Conservation (phyloP, 2,113 vertebrate genomes). For the Oriolus oriolus region DNA sequence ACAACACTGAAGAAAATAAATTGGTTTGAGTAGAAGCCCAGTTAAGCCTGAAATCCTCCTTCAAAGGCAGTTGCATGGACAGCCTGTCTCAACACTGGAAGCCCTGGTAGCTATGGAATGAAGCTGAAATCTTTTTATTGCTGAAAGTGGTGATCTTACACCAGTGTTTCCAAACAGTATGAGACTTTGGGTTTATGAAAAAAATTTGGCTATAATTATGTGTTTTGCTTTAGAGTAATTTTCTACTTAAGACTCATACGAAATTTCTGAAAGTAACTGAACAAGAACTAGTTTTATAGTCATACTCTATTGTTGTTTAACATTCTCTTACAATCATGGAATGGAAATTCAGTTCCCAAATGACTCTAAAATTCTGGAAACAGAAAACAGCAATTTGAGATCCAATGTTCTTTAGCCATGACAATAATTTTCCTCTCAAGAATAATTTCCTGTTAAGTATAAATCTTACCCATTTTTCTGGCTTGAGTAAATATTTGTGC, state of each 20-base stretch:
- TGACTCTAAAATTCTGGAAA: background rate
- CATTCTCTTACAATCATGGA: background rate
- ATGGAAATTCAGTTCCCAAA: conserved; percentile 29
- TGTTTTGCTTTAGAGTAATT: background rate
- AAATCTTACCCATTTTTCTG: background rate
- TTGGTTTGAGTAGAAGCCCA: background rate
- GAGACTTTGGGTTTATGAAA: background rate
- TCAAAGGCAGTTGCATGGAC: background rate
- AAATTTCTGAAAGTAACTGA: background rate
- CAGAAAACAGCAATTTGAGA: background rate
- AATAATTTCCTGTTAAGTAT: background rate
- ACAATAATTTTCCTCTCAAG: background rate
- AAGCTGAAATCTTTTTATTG: background rate
- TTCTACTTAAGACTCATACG: background rate
- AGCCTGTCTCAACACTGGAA: background rate
- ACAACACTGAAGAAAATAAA: background rate
- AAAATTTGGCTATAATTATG: background rate
- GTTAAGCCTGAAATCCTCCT: background rate
- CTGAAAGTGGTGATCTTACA: background rate
- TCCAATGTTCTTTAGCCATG: background rate
- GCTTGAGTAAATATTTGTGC: background rate
- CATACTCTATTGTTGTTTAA: background rate
- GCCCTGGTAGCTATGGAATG: background rate
- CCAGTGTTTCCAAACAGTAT: background rate
- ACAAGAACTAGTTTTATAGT: background rate